Evolutionary conservation across 2,113 vertebrate species (phyloP).

Genomic region (Hippocampus mohnikei): DNA sequence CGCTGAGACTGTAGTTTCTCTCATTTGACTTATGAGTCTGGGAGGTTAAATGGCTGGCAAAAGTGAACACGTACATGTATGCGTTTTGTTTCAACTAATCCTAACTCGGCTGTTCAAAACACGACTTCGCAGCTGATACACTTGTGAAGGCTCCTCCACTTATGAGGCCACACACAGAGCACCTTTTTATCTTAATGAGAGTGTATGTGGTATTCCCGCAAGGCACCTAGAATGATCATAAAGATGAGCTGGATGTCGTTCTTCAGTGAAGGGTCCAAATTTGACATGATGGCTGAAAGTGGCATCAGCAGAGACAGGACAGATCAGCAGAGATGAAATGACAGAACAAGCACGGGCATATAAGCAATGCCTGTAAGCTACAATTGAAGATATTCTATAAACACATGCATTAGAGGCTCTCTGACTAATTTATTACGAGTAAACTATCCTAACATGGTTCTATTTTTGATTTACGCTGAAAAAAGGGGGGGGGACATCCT

Average conservation of each 20-base stretch:
- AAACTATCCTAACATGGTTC: background rate
- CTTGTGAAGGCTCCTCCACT: constrained; percentile 8
- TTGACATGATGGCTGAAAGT: constrained; percentile 27
- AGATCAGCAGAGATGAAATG: constrained; percentile 35
- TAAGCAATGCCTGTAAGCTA: constrained; percentile 19
- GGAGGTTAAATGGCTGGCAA: background rate
- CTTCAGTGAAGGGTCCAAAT: constrained; percentile 9
- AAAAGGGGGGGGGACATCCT: background rate
- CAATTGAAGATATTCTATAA: constrained; percentile 5
- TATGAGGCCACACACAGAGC: constrained; percentile 16
- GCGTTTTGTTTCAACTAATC: background rate
- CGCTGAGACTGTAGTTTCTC: background rate
- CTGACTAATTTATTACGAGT: background rate
- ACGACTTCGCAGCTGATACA: background rate
- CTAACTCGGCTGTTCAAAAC: background rate
- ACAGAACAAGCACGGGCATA: constrained; percentile 25
- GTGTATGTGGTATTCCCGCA: constrained; percentile 19
- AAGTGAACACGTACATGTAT: background rate
- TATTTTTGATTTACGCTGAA: background rate
- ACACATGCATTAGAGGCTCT: background rate
- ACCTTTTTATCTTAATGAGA: constrained; percentile 13
- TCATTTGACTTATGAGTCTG: background rate
- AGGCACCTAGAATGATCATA: constrained; percentile 35
- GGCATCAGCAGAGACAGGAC: constrained; percentile 15
- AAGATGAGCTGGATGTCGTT: constrained; percentile 4